Evolutionary conservation across 2,113 vertebrate genomes (phyloP).

Genomic region (Chlorodrepanis virens): DNA sequence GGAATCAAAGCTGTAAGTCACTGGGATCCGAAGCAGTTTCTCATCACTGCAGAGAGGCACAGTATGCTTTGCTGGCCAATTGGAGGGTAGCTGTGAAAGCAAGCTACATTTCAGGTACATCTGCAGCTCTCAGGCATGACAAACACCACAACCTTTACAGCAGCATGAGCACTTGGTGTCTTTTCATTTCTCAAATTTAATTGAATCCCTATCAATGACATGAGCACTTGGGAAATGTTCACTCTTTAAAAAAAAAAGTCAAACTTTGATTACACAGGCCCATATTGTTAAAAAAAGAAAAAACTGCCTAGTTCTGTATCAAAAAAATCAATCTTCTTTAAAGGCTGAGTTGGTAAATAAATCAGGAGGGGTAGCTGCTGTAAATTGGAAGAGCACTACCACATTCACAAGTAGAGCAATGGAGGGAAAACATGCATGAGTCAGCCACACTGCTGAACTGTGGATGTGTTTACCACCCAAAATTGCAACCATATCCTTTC

Average conservation of each 20-base stretch:
- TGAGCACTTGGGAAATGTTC: not conserved
- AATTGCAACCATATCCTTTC: not conserved
- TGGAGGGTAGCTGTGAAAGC: not conserved
- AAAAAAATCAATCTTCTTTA: conserved; percentile 34
- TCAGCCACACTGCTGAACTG: not conserved
- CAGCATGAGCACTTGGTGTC: not conserved
- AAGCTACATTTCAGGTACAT: not conserved
- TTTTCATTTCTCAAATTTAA: not conserved
- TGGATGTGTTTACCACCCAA: not conserved
- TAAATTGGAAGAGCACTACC: conserved; percentile 3
- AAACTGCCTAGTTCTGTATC: not conserved
- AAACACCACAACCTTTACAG: not conserved
- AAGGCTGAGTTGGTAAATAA: conserved; percentile 22
- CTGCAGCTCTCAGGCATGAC: not conserved
- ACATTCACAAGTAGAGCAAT: not conserved
- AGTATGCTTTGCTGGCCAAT: not conserved
- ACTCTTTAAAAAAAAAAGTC: not conserved
- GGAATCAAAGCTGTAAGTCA: not conserved
- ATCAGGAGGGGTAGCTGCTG: not conserved
- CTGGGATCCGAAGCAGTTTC: not conserved
- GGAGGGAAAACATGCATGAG: not conserved
- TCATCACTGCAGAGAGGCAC: not conserved
- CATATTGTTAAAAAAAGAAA: not conserved
- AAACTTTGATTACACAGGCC: not conserved
- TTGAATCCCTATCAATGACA: not conserved